A percentile compares a stretch with the other conserved stretches of the same genome.
Conservation (phyloP, 2,888 invertebrate genomes). For the Prenolepis imparis region DNA sequence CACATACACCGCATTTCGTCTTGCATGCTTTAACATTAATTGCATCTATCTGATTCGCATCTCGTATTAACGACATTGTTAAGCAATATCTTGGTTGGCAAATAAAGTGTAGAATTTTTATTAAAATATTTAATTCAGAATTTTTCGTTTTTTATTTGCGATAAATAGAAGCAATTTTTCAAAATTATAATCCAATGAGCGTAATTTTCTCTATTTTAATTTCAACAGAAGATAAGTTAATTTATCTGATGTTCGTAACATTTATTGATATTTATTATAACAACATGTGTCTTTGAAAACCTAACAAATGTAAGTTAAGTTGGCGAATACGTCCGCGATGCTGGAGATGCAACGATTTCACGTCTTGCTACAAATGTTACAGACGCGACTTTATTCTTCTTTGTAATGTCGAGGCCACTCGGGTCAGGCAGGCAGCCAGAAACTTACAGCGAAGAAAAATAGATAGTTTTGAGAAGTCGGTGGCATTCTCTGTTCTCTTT, state of each 20-base stretch:
- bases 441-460: conserved; percentile 39
- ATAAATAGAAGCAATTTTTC: background rate
- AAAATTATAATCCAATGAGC: background rate
- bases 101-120: background rate
- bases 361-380: conserved; percentile 28
- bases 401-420: conserved; percentile 35
- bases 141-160: background rate
- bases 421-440: conserved; percentile 48
- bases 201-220: background rate
- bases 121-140: conserved; percentile 8
- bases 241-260: background rate
- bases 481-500: conserved; percentile 26
- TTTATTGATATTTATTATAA: conserved; percentile 7
- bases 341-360: conserved; percentile 1
- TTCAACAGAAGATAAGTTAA: conserved; percentile 2
- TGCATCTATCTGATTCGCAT: background rate
- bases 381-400: conserved; percentile 45
- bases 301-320: conserved; percentile 1
- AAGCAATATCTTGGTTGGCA: background rate
- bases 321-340: conserved; percentile 13
- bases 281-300: background rate
- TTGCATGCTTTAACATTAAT: background rate
- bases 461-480: conserved; percentile 44
- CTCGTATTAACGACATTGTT: background rate
- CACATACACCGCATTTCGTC: background rate